Evolutionary conservation across 2,797 vertebrate species (phyloP), one percentile per base, ranked within the genome.

Genomic region (Acestrorhynchus altus): DNA sequence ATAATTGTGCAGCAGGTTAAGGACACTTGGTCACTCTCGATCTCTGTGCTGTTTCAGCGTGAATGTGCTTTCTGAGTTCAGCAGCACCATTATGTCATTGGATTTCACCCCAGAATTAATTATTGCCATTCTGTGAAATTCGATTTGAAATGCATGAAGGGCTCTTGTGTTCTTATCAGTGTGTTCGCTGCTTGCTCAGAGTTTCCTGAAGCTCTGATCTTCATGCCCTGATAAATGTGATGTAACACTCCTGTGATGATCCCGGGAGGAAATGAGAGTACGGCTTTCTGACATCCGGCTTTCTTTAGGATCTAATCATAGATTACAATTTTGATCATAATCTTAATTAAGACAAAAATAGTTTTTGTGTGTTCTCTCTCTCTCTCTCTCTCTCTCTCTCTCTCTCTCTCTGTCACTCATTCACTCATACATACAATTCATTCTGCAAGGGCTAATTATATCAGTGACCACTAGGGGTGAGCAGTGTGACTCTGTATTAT

Each of bases 71-170:
- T 4, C 31, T 35, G 26, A 35, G 26, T 46, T 46, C 13, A 9
- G 28, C 26, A 59, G 59, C 59, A 39, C 35, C 31, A 39, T 61
- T 61, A 39, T 61, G 59, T 61, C 59, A 61, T 12, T 61, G 20
- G n/a, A 68, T 59, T 68, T 68, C 12, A 76, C 26, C 35, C 35
- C 44, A 71, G 39, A 70, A 61, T 28, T 42, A 70, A 77, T 44
- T 20, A 63, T 46, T 54, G 12, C 60, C 20, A 24, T 54, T 71
- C 26, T 8, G 7, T 28, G 16, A 35, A 51, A 69, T 61, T 60
- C 12, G 31, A 42, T 54, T 61, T 61, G 39, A 20, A 42, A 70
- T 47, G 20, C 44, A 67, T 49, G 24, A 67, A 67, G 49, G 24
- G 24, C 24, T 67, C 65, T 67, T 67, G 65, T 49, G 44, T 67